A percentile compares a stretch with the other conserved stretches of the same genome.
Conservation (phyloP, 2,888 invertebrate species). For the Philaethria dido region DNA sequence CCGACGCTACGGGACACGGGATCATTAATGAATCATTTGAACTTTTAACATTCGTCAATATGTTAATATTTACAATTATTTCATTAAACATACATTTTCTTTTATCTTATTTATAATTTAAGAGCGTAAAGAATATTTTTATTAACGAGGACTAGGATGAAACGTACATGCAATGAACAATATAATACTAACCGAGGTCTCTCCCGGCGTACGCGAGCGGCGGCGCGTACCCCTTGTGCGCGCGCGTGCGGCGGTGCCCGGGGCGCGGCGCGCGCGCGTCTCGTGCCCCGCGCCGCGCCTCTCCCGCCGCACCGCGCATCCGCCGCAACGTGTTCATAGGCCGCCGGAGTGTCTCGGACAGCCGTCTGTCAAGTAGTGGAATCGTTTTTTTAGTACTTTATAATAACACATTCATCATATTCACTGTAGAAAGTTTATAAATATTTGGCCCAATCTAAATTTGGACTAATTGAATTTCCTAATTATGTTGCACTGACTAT, state of each 20-base stretch:
- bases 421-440: too few species aligned
- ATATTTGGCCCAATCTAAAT: too few species aligned
- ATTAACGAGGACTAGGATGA: too few species aligned
- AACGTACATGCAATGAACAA: too few species aligned
- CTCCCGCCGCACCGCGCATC: slow-evolving; percentile 82
- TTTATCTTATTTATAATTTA: too few species aligned
- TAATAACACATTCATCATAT: too few species aligned
- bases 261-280: slow-evolving; percentile 56
- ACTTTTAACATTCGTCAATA: slow-evolving; percentile 32
- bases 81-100: too few species aligned
- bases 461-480: too few species aligned
- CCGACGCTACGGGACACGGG: slow-evolving; percentile 61
- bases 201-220: slow-evolving; percentile 60
- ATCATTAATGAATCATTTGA: background rate
- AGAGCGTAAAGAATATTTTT: too few species aligned
- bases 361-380: slow-evolving; percentile 74
- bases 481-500: too few species aligned
- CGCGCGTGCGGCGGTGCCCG: slow-evolving; percentile 63
- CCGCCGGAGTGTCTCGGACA: slow-evolving; percentile 95
- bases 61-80: too few species aligned
- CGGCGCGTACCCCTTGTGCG: slow-evolving; percentile 72
- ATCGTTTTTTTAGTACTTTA: too few species aligned
- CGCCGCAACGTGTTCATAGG: slow-evolving; percentile 96
- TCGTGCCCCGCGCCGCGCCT: slow-evolving; percentile 58
- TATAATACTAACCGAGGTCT: slow-evolving; percentile 73